Evolutionary conservation across 1,140 invertebrate species (phyloP), one percentile per base, ranked within the genome.

Genomic region (Trichomalopsis sarcophagae): DNA sequence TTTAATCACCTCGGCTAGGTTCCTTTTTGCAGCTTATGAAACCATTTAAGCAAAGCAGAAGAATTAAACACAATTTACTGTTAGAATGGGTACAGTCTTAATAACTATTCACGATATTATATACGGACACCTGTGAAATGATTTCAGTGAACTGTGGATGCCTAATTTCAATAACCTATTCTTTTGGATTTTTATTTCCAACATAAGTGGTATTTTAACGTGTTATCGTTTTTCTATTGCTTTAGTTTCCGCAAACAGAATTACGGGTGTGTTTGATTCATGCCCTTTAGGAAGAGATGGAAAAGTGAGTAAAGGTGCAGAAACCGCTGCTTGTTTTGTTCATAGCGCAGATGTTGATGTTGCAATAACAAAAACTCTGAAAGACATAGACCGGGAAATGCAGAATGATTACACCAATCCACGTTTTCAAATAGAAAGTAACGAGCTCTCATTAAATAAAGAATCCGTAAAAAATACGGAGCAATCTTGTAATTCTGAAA

Each of bases 201-300:
- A 73, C 1, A 27, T 30, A 33, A 73, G 69, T 73, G 73, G 73
- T 44, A 75, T 75, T 40, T 75, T 75, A 75, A 44, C 73, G 33
- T 21, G 13, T 21, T 47, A 75, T 75, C 14, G 36, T 10, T 21
- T 7, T 14, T 75, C 17, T n/a, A 21, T 75, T 6, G 73, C 73
- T 33, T 2, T 75, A n/a, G 36, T 47, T 1, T 14, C 11, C 9
- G 21, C 73, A 13, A n/a, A 75, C 30, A 10, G 14, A 40, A 47
- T 40, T 10, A 21, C 30, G 0, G 73, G 73, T 21, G 17, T 75
- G 2, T 75, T 75, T 44, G 73, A 75, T 75, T 75, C 73, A 4
- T 36, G 36, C 5, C n/a, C 33, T 21, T 40, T 33, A 9, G 73
- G 73, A n/a, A 14, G 9, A 44, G 36, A 21, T 75, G 73, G 73